Base-by-base conservation (phyloP, 2,888 invertebrate genomes). In the Hemicrepidius hirtus region DNA sequence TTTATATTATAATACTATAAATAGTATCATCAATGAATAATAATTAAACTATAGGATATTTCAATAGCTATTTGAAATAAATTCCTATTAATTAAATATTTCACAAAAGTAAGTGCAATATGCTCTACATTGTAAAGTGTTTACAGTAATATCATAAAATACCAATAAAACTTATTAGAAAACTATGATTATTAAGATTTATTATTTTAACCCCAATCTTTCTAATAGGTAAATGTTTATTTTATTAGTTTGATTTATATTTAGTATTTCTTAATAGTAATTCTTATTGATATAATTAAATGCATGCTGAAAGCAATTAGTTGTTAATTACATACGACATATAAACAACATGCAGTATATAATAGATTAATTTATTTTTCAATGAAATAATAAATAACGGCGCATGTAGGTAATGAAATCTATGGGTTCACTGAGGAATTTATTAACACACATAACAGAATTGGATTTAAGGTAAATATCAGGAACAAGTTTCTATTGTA, bases 341-440 rank as follows among this genome's bases (percentile, higher is more conserved):
- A n/a, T 13, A 53, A 28, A 24, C 24, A 53, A 53, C 53, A 53
- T 10, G 28, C 28, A 13, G 4, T 28, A 53, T 24, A 32, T 21
- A 53, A 21, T 32, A 32, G 53, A 53, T 53, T 53, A 53, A 53
- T 53, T 53, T 53, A 32, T 53, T 53, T n/a, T 53, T 53, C 53
- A 53, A 53, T 53, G 53, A 28, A 53, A 53, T 53, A 32, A 53
- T 53, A 53, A 53, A 53, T 53, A 53, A 53, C 21, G 12, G 53
- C 28, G 53, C 53, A 24, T 53, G 28, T 21, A 32, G 32, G 13
- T 53, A 53, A 32, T 24, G 28, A 53, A 50, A 53, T 53, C 24
- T 53, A 53, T 53, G 53, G 28, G 53, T 53, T 53, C 32, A 7
- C 53, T 28, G 1, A 13, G 53, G 32, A 53, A 53, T 53, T 53